Evolutionary conservation across 2,888 invertebrate species (phyloP).

Genomic region (Abscondita cerata): DNA sequence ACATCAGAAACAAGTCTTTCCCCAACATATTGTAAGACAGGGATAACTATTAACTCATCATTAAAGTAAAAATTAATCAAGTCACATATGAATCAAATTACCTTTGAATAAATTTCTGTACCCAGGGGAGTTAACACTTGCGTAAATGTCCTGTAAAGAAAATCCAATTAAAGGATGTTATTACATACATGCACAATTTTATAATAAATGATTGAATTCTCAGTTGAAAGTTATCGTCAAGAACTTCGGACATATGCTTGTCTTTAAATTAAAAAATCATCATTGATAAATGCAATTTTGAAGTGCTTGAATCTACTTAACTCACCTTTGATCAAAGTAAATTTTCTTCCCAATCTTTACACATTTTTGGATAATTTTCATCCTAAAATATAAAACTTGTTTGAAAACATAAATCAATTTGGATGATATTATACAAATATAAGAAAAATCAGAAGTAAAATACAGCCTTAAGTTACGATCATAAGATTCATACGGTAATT

Average conservation of each 20-base stretch:
- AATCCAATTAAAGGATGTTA: not conserved
- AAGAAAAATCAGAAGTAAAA: not conserved
- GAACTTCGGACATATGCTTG: conserved; percentile 11
- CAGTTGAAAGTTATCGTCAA: not conserved
- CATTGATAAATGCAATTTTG: not conserved
- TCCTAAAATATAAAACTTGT: too few species aligned
- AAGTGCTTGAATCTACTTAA: not conserved
- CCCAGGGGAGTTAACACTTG: too few species aligned
- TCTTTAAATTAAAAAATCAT: conserved; percentile 4
- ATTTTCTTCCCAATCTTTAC: too few species aligned
- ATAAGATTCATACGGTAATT: conserved; percentile 36
- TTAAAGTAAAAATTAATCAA: conserved; percentile 2
- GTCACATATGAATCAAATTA: not conserved
- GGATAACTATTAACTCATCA: conserved; percentile 35
- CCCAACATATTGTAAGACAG: conserved; percentile 21
- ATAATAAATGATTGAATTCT: not conserved
- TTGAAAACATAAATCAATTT: not conserved
- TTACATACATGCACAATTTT: not conserved
- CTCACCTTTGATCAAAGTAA: too few species aligned
- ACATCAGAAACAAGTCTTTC: too few species aligned
- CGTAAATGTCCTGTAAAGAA: not conserved
- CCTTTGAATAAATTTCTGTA: not conserved
- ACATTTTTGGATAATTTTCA: too few species aligned
- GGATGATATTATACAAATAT: conserved; percentile 4
- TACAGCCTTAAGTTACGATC: conserved; percentile 28